These are phyloP conservation scores for Danio rerio DNA, from an alignment of 2,113 vertebrate species.

Conservation along the genomic window GRCz12tu NC_133177.1:32094501-32095000, in stretches of 20 bases:
- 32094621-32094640: neutral
- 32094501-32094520: too few relatives aligned
- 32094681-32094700: neutral
- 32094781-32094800: neutral
- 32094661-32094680: conserved; percentile 4
- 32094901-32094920: too few relatives aligned
- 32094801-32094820: neutral
- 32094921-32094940: too few relatives aligned
- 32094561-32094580: too few relatives aligned
- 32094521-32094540: too few relatives aligned
- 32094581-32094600: neutral
- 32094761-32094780: neutral
- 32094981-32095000: too few relatives aligned
- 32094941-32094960: too few relatives aligned
- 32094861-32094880: neutral
- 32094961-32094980: too few relatives aligned
- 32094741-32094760: neutral
- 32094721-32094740: neutral
- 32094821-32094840: neutral
- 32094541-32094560: too few relatives aligned
- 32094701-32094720: neutral
- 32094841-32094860: neutral
- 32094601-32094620: neutral
- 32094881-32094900: too few relatives aligned
- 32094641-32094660: neutral